Conservation (phyloP, 2,113 vertebrate genomes). For the Istiophorus platypterus region DNA sequence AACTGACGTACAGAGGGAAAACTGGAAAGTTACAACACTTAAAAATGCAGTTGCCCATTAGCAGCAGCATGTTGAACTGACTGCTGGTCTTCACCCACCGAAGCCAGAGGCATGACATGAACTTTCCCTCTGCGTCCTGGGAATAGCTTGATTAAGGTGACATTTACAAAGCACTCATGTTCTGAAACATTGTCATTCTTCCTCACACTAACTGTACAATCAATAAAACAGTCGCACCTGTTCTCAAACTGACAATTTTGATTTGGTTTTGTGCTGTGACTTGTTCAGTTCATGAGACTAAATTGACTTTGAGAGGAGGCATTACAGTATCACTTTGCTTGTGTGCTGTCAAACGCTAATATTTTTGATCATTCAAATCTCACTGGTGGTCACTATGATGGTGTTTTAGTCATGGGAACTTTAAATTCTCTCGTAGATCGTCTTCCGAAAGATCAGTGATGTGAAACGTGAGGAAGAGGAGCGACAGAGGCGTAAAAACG, state of each 20-base stretch:
- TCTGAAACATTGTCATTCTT: constrained; percentile 33
- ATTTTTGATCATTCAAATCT: neutral
- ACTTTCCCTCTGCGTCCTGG: constrained; percentile 56
- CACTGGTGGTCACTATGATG: accelerated
- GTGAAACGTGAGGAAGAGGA: constrained; percentile 98
- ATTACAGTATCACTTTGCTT: neutral
- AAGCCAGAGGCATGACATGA: constrained; percentile 67
- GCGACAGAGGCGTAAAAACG: constrained; percentile 94
- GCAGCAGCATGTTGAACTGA: constrained; percentile 20
- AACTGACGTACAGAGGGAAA: neutral
- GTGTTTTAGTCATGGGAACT: constrained; percentile 4
- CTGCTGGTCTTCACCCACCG: constrained; percentile 5
- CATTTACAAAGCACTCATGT: constrained; percentile 64
- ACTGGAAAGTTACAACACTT: neutral
- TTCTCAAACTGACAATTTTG: neutral
- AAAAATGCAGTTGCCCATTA: constrained; percentile 2
- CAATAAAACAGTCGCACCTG: neutral
- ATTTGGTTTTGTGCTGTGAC: neutral
- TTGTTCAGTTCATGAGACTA: neutral
- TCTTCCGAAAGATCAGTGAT: constrained; percentile 98
- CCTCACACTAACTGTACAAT: constrained; percentile 12
- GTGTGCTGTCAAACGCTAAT: neutral
- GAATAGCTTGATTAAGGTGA: constrained; percentile 60
- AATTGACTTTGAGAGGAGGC: too few relatives aligned
- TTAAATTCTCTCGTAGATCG: constrained; percentile 86